A percentile compares a stretch with the other conserved stretches of the same genome.
Conservation (phyloP, 2,797 vertebrate genomes). For the Cetoscarus ocellatus region DNA sequence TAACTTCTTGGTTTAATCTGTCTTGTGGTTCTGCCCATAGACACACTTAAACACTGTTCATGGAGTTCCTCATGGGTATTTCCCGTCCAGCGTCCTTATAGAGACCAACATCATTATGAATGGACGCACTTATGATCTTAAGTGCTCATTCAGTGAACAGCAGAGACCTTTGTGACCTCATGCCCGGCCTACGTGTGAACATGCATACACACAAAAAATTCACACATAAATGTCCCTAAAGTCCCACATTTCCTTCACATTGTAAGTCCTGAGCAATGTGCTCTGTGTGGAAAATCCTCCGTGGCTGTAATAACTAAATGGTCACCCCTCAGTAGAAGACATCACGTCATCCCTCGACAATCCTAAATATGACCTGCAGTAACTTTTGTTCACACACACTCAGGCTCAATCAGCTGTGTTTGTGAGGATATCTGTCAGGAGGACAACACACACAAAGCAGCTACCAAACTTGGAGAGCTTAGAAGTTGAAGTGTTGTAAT, state of each 20-base stretch:
- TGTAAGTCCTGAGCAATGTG: neutral
- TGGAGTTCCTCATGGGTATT: conserved; percentile 38
- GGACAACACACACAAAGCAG: conserved; percentile 9
- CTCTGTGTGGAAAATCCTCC: conserved; percentile 16
- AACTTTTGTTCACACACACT: conserved; percentile 8
- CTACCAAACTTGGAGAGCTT: conserved; percentile 60
- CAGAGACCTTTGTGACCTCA: conserved; percentile 35
- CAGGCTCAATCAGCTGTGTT: neutral
- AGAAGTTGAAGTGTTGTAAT: conserved; percentile 38
- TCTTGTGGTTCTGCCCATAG: neutral
- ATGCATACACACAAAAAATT: neutral
- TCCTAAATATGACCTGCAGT: conserved; percentile 19
- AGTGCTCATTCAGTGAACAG: conserved; percentile 32
- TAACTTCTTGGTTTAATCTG: neutral
- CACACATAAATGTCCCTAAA: conserved; percentile 1
- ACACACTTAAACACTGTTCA: neutral
- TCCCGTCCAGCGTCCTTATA: conserved; percentile 48
- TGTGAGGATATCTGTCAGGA: conserved; percentile 1
- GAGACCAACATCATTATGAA: conserved; percentile 44
- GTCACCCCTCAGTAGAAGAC: conserved; percentile 1
- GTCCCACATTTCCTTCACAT: neutral
- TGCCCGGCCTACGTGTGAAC: conserved; percentile 29
- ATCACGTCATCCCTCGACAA: conserved; percentile 24
- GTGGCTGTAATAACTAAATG: conserved; percentile 14
- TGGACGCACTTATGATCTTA: conserved; percentile 43